phyloP scores from a whole-genome alignment of 1,140 invertebrate genomes.

The Calosoma granatense region DNA sequence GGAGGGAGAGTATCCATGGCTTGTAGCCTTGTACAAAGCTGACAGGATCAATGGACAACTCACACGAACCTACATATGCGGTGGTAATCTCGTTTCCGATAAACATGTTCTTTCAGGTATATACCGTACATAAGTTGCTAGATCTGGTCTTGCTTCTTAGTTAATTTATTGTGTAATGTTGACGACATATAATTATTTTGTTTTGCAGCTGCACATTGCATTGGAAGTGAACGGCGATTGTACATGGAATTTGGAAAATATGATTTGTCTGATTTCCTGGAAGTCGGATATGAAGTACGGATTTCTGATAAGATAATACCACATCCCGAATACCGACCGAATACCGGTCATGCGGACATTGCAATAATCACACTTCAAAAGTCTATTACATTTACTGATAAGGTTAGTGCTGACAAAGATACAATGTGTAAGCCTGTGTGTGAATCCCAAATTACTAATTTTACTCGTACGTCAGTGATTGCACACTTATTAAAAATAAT shows the following conservation, averaged over 20 bases:
- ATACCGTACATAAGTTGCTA: not conserved
- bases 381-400: too few species aligned
- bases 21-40: not conserved
- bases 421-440: too few species aligned
- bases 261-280: not conserved
- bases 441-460: too few species aligned
- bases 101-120: not conserved
- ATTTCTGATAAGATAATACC: not conserved
- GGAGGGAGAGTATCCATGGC: not conserved
- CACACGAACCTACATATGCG: not conserved
- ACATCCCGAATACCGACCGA: not conserved
- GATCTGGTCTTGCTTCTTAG: not conserved
- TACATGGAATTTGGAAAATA: not conserved
- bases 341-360: not conserved
- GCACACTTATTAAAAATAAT: too few species aligned
- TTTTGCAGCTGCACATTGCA: not conserved
- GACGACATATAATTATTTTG: not conserved
- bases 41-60: not conserved
- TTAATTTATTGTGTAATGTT: not conserved
- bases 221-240: not conserved
- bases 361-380: not conserved
- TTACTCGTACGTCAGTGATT: too few species aligned
- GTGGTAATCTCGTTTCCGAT: not conserved
- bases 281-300: not conserved
- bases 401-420: too few species aligned